A percentile compares a stretch with the other conserved stretches of the same genome.
Evolutionary conservation across 2,797 vertebrate genomes (phyloP).

Genomic region (Galaxias olidus): DNA sequence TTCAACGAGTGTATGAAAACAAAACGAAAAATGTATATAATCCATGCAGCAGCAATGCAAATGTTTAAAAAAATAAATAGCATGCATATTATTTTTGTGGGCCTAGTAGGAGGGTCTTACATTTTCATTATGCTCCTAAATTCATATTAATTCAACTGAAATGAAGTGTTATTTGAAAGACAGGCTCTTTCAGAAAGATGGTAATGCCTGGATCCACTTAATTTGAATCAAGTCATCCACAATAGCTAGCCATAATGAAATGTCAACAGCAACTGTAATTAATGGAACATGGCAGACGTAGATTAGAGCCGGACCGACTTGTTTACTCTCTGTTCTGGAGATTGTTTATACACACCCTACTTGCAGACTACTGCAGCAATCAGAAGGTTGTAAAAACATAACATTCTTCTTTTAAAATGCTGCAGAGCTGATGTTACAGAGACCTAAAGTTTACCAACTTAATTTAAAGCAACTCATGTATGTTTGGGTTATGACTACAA

Average conservation of each 20-base stretch:
- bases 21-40: too few species aligned
- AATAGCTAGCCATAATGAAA: slow-evolving; percentile 33
- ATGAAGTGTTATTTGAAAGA: background rate
- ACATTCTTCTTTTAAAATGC: too few species aligned
- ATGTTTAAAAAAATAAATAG: too few species aligned
- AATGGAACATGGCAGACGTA: slow-evolving; percentile 10
- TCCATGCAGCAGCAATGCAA: too few species aligned
- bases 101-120: slow-evolving; percentile 1
- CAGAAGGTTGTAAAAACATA: too few species aligned
- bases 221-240: slow-evolving; percentile 30
- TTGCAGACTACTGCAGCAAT: background rate
- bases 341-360: slow-evolving; percentile 23
- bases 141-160: background rate
- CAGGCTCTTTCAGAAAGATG: slow-evolving; percentile 14
- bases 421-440: too few species aligned
- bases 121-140: slow-evolving; percentile 9
- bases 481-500: too few species aligned
- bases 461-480: too few species aligned
- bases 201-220: slow-evolving; percentile 20
- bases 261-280: slow-evolving; percentile 24
- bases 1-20: too few species aligned
- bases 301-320: background rate
- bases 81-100: background rate
- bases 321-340: slow-evolving; percentile 20
- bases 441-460: too few species aligned